These are phyloP conservation scores for Diprion similis DNA, from an alignment of 1,140 invertebrate genomes.

Conservation along the genomic window DNA sequence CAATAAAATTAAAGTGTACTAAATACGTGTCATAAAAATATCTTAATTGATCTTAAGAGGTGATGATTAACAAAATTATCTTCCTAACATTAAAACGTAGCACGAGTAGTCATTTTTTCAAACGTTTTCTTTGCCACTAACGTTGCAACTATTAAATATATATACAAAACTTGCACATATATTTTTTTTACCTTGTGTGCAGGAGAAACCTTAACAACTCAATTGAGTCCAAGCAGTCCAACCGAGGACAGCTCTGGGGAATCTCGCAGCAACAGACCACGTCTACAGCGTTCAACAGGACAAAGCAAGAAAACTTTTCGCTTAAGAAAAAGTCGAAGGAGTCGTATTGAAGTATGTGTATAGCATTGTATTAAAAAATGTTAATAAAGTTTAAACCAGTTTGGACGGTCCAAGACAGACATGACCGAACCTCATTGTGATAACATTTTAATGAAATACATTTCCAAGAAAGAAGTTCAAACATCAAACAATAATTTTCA, in stretches of 20 bases:
- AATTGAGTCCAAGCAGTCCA: constrained; percentile 76
- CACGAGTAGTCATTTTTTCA: constrained; percentile 4
- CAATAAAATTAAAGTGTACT: background rate
- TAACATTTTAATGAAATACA: too few species aligned
- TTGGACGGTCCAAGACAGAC: background rate
- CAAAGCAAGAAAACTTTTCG: constrained; percentile 94
- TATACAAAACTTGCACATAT: constrained; percentile 1
- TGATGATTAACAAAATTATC: background rate
- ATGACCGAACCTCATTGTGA: too few species aligned
- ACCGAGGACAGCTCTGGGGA: constrained; percentile 73
- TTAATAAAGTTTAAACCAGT: background rate
- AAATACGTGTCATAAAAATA: background rate
- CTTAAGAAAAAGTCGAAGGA: constrained; percentile 77
- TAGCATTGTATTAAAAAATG: background rate
- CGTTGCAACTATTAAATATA: background rate
- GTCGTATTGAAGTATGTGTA: constrained; percentile 57
- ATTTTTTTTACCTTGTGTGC: constrained; percentile 29
- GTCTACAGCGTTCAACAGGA: constrained; percentile 90
- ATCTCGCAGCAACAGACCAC: constrained; percentile 69
- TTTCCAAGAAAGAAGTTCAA: background rate
- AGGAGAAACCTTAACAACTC: constrained; percentile 77
- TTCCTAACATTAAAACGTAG: background rate
- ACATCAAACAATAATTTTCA: constrained; percentile 28
- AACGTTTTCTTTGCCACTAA: background rate
- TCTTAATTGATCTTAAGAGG: constrained; percentile 5